A percentile compares a stretch with the other conserved stretches of the same genome.
These are phyloP conservation scores for Drosophila eohydei DNA, from an alignment of 2,888 invertebrate species.

Conservation along the genomic window DNA sequence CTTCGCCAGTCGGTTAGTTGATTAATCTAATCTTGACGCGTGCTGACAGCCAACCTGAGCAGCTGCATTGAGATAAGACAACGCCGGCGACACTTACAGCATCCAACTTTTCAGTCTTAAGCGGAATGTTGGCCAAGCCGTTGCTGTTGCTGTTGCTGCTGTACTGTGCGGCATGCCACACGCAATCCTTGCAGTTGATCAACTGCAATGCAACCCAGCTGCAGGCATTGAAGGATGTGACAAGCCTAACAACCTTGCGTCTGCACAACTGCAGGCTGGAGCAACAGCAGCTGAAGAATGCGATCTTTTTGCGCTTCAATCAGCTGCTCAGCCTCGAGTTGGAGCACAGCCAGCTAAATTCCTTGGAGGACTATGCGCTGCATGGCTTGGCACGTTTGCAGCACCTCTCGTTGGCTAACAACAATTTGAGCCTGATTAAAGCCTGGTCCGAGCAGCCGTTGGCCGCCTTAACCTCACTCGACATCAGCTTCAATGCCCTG, in stretches of 20 bases:
- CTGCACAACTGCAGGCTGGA: slow-evolving; percentile 73
- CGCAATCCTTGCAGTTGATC: slow-evolving; percentile 45
- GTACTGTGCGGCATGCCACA: slow-evolving; percentile 7
- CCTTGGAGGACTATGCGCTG: slow-evolving; percentile 78
- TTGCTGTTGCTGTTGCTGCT: slow-evolving; percentile 1
- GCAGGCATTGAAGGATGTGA: slow-evolving; percentile 30
- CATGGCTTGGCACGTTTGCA: slow-evolving; percentile 78
- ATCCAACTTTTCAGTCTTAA: slow-evolving; percentile 40
- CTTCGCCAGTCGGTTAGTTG: slow-evolving; percentile 44
- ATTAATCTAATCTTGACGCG: slow-evolving; percentile 75
- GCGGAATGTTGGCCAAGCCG: slow-evolving; percentile 29
- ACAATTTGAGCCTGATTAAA: slow-evolving; percentile 78
- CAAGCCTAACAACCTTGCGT: slow-evolving; percentile 56
- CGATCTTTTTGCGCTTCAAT: slow-evolving; percentile 72
- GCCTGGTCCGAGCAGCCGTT: slow-evolving; percentile 82
- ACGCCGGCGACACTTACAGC: slow-evolving; percentile 29
- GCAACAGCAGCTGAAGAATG: slow-evolving; percentile 74
- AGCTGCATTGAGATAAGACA: slow-evolving; percentile 73
- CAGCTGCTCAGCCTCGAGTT: slow-evolving; percentile 76
- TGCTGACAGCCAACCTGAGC: slow-evolving; percentile 51
- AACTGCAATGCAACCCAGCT: slow-evolving; percentile 62
- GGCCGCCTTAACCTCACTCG: slow-evolving; percentile 70
- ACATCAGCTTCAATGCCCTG: slow-evolving; percentile 81
- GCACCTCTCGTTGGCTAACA: slow-evolving; percentile 77
- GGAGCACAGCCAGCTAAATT: slow-evolving; percentile 68